Evolutionary conservation across 2,888 invertebrate species (phyloP), one percentile per base, ranked within the genome.

Genomic region (Drosophila atripex): DNA sequence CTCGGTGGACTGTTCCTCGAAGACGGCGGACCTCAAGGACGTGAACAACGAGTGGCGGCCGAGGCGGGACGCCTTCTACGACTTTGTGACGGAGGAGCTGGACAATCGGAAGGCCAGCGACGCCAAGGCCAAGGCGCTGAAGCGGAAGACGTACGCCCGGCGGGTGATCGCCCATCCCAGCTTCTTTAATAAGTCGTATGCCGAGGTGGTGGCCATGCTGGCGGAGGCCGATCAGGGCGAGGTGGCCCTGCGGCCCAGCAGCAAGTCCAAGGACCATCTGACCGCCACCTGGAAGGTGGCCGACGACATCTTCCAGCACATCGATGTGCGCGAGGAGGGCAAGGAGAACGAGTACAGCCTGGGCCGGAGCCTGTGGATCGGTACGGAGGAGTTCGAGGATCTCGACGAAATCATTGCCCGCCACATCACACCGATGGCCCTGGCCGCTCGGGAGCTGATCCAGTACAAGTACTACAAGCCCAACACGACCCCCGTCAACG

Each of bases 261-360:
- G 98, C 90, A 99, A 99, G 94, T 98, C 98, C 43, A 94, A 96
- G 0, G 97, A 99, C 91, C 98, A 98, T 91, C 92, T 99, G 73
- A 99, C 99, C 0, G 97, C 98, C 1, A 99, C 99, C 0, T 99
- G 99, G 99, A 99, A 99, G 92, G 98, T 99, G 1, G 94, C 97
- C 0, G 97, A 98, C 51, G 95, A 95, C 23, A 96, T 99, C 77
- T 97, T 97, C 89, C 98, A 99, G 90, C 99, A 99, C 90, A 97
- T 99, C 65, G 99, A 99, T 90, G 95, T 99, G 0, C 93, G 95
- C 50, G 99, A 99, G 91, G 97, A 98, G 89, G 97, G 97, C 12
- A 99, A 99, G 92, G 96, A 97, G 89, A 99, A 99, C 90, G 96
- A 97, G 0, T 99, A 99, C 90, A 98, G 98, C 58, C 92, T 99